These are phyloP conservation scores for Napeogenes inachia DNA, from an alignment of 2,888 invertebrate genomes.

Conservation along the genomic window DNA sequence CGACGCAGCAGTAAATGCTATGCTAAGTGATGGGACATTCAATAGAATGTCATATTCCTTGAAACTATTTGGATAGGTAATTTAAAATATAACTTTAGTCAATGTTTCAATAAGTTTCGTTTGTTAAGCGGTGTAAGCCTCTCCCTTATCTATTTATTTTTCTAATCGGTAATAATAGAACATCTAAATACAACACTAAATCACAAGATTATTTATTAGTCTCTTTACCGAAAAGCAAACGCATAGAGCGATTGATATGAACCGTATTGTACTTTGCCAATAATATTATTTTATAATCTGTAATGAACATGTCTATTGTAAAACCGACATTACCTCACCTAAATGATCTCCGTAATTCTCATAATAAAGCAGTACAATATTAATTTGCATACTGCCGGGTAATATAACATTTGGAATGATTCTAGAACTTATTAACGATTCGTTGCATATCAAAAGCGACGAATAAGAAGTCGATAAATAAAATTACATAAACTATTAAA, in stretches of 20 bases:
- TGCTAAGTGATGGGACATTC: no score
- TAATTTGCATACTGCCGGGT: background rate
- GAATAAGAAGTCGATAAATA: conserved; percentile 33
- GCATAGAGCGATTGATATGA: conserved; percentile 47
- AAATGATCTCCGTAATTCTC: no score
- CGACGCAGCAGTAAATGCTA: no score
- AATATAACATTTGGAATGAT: conserved; percentile 16
- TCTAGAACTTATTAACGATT: conserved; percentile 38
- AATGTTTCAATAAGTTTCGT: no score
- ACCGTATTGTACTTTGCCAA: conserved; percentile 48
- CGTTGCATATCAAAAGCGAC: conserved; percentile 62
- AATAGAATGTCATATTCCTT: no score
- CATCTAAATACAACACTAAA: conserved; percentile 52
- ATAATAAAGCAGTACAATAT: no score
- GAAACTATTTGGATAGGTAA: no score
- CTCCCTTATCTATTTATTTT: conserved; percentile 7
- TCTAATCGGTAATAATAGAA: conserved; percentile 36
- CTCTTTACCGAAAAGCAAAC: conserved; percentile 15
- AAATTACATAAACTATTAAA: conserved; percentile 33
- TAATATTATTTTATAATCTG: conserved; percentile 10
- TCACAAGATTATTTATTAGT: conserved; percentile 59
- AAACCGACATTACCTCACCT: no score
- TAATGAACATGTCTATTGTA: background rate
- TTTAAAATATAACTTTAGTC: no score
- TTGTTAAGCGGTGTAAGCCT: background rate